These are phyloP conservation scores for Loripinus fragilis DNA, from an alignment of 2,888 invertebrate species.

Conservation along the genomic window DNA sequence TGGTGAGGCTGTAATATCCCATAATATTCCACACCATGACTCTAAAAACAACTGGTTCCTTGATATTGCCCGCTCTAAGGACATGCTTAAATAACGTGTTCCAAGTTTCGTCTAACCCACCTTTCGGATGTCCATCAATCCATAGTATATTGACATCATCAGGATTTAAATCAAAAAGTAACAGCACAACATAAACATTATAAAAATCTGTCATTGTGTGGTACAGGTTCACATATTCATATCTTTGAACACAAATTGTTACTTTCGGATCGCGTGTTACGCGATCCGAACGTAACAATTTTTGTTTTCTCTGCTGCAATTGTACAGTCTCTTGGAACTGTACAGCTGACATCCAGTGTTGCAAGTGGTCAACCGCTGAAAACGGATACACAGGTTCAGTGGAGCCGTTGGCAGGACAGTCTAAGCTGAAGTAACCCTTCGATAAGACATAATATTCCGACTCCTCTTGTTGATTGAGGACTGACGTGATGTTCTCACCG, in stretches of 20 bases:
- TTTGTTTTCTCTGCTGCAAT: no score
- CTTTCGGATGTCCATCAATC: conserved; percentile 79
- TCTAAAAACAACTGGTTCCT: conserved; percentile 53
- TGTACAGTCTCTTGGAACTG: not conserved
- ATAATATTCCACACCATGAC: conserved; percentile 74
- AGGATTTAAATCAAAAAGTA: conserved; percentile 60
- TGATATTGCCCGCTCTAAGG: conserved; percentile 63
- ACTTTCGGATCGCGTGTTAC: conserved; percentile 83
- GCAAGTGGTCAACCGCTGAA: not conserved
- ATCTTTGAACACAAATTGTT: conserved; percentile 69
- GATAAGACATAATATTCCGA: conserved; percentile 65
- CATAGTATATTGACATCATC: conserved; percentile 71
- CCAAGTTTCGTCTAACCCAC: conserved; percentile 76
- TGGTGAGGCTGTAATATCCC: conserved; percentile 77
- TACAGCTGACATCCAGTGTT: conserved; percentile 1
- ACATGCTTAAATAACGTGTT: conserved; percentile 71
- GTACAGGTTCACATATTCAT: conserved; percentile 77
- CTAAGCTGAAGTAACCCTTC: conserved; percentile 66
- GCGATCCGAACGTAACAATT: no score
- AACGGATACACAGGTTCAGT: not conserved
- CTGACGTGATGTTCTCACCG: conserved; percentile 64
- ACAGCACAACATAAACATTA: conserved; percentile 71
- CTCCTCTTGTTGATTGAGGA: conserved; percentile 68
- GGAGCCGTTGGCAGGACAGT: conserved; percentile 33
- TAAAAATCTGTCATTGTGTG: conserved; percentile 77